These are phyloP conservation scores for Chrysolina oricalcia DNA, from an alignment of 2,888 invertebrate species.

Conservation along the genomic window DNA sequence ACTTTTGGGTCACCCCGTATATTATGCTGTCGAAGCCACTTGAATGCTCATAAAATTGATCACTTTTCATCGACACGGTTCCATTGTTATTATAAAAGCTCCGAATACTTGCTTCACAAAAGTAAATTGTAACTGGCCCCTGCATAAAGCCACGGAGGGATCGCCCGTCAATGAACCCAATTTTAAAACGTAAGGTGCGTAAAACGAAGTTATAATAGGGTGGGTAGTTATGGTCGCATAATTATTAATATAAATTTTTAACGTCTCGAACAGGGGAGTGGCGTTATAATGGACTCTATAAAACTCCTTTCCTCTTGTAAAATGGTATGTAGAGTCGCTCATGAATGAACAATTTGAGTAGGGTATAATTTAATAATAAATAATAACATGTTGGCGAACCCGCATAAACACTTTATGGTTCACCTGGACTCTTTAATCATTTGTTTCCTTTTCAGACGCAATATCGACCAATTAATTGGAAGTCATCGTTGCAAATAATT, in stretches of 20 bases:
- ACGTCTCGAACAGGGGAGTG: conserved; percentile 38
- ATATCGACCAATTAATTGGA: conserved; percentile 44
- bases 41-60: too few species aligned
- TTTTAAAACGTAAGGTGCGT: conserved; percentile 28
- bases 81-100: not conserved
- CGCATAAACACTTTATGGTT: conserved; percentile 62
- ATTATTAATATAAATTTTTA: conserved; percentile 28
- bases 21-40: too few species aligned
- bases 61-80: not conserved
- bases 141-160: not conserved
- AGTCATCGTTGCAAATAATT: conserved; percentile 40
- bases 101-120: not conserved
- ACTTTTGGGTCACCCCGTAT: too few species aligned
- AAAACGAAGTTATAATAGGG: conserved; percentile 31
- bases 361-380: conserved; percentile 64
- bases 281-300: conserved; percentile 39
- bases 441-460: conserved; percentile 41
- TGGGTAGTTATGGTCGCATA: conserved; percentile 30
- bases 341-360: conserved; percentile 62
- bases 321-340: conserved; percentile 48
- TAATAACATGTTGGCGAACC: conserved; percentile 63
- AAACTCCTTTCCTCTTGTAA: conserved; percentile 28
- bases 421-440: conserved; percentile 61
- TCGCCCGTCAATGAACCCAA: conserved; percentile 23
- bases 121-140: not conserved